Percentiles rank a stretch among this genome's conserved stretches.
Evolutionary conservation across 2,888 invertebrate species (phyloP).

Genomic region (Achlya flavicornis): DNA sequence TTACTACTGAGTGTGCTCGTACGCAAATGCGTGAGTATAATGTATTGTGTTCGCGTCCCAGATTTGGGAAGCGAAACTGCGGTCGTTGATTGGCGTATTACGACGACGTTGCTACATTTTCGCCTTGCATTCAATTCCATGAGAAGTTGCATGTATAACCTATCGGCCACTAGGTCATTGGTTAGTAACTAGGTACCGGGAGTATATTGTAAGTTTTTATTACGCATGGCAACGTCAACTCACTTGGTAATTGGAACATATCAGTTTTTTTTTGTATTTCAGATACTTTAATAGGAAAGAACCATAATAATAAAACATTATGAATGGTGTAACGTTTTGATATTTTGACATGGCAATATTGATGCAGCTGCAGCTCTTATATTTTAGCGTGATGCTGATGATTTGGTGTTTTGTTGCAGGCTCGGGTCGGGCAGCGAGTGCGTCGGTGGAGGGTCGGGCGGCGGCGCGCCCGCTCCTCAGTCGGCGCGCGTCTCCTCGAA

Average conservation of each 20-base stretch:
- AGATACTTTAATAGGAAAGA: too few relatives aligned
- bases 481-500: conserved; percentile 94
- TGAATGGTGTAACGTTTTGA: too few relatives aligned
- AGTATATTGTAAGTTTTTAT: conserved; percentile 16
- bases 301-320: too few relatives aligned
- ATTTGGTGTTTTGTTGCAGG: conserved; percentile 80
- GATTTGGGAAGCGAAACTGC: conserved; percentile 76
- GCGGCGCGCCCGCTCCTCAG: conserved; percentile 85
- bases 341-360: not conserved
- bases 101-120: conserved; percentile 78
- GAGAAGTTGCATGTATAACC: conserved; percentile 74
- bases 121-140: conserved; percentile 79
- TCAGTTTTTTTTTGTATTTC: not conserved
- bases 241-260: not conserved
- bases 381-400: not conserved
- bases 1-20: conserved; percentile 55
- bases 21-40: conserved; percentile 50
- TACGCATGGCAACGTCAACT: not conserved
- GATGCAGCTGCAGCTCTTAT: not conserved
- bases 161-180: conserved; percentile 73
- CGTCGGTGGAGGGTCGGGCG: conserved; percentile 79
- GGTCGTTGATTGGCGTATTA: conserved; percentile 76
- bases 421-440: conserved; percentile 85
- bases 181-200: conserved; percentile 41
- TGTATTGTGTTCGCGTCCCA: conserved; percentile 73